These are phyloP conservation scores for Bombus superbus DNA, from an alignment of 1,140 invertebrate genomes.

Conservation along the genomic window DNA sequence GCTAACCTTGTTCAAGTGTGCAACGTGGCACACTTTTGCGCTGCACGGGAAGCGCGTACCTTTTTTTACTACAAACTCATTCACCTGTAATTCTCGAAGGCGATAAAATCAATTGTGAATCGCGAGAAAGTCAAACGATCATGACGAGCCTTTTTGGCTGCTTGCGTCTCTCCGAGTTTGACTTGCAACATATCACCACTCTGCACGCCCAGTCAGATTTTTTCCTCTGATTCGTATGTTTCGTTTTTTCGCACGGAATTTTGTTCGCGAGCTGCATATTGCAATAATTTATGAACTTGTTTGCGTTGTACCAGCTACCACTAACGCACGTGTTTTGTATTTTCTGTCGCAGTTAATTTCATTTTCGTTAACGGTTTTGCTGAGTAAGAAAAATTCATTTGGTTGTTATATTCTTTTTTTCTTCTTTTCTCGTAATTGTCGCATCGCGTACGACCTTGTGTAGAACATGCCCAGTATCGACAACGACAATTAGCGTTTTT, in stretches of 20 bases:
- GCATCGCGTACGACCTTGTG: not conserved
- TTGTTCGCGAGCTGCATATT: not conserved
- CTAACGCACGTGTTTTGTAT: too few species aligned
- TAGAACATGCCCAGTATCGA: not conserved
- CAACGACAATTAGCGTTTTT: too few species aligned
- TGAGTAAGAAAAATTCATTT: not conserved
- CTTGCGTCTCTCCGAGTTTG: too few species aligned
- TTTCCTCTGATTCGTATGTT: not conserved
- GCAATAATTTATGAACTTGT: not conserved
- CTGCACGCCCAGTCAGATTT: not conserved
- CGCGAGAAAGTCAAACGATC: not conserved
- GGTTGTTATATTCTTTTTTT: not conserved
- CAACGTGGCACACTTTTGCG: conserved; percentile 12
- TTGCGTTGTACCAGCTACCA: not conserved
- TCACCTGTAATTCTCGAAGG: not conserved
- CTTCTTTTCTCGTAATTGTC: not conserved
- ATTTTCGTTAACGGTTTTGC: not conserved
- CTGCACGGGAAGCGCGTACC: not conserved
- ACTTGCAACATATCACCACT: not conserved
- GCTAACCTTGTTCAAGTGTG: too few species aligned
- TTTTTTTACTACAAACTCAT: not conserved
- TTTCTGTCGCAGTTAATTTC: too few species aligned
- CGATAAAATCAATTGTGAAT: not conserved
- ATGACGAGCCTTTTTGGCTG: too few species aligned
- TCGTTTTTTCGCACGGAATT: not conserved